phyloP scores from a whole-genome alignment of 1,140 invertebrate species.

The Drosophila virilis region DNA sequence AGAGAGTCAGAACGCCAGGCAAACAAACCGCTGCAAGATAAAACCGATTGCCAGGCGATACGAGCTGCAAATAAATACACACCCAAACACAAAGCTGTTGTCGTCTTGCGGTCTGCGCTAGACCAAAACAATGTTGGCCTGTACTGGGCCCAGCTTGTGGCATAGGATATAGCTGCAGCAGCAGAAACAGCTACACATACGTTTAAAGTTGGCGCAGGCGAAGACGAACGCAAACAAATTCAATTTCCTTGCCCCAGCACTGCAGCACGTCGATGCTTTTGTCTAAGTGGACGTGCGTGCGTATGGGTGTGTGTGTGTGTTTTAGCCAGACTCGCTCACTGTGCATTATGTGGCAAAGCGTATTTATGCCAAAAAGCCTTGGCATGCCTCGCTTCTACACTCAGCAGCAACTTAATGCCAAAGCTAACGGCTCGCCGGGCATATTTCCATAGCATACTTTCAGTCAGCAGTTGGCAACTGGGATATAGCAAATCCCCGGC shows the following conservation, averaged over 20 bases:
- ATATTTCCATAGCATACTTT: constrained; percentile 61
- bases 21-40: constrained; percentile 48
- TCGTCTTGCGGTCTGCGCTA: constrained; percentile 24
- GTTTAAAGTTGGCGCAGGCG: constrained; percentile 22
- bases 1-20: neutral
- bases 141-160: neutral
- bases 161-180: neutral
- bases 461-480: constrained; percentile 12
- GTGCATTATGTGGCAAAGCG: constrained; percentile 60
- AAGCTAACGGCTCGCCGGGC: constrained; percentile 13
- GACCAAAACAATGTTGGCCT: constrained; percentile 19
- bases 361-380: constrained; percentile 66
- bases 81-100: constrained; percentile 18
- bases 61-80: constrained; percentile 32
- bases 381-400: constrained; percentile 51
- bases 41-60: constrained; percentile 52
- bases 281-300: constrained; percentile 22
- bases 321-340: constrained; percentile 15
- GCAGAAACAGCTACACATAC: constrained; percentile 14
- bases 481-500: constrained; percentile 24
- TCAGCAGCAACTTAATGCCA: constrained; percentile 55
- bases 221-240: constrained; percentile 52
- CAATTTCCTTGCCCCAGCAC: constrained; percentile 49
- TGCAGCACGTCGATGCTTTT: constrained; percentile 32
- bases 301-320: constrained; percentile 10